Percentiles rank a stretch among this genome's conserved stretches.
phyloP scores from a whole-genome alignment of 2,797 vertebrate genomes.

The Rhynchotus rufescens region DNA sequence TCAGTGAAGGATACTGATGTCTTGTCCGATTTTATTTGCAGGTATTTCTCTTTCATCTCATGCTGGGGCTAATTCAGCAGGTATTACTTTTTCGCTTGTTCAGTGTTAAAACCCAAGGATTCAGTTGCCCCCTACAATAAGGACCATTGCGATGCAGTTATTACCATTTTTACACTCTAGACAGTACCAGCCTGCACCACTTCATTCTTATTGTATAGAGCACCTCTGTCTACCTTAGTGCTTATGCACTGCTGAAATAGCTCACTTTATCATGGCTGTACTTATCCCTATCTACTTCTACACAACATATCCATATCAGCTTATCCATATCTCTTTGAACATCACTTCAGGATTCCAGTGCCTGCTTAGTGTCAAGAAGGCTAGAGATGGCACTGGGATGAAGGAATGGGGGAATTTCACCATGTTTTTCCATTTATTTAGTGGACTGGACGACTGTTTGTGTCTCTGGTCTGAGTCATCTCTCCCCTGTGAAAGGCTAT shows the following conservation, averaged over 20 bases:
- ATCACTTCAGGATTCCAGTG: neutral
- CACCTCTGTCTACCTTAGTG: neutral
- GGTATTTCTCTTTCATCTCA: conserved; percentile 70
- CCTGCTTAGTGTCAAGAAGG: neutral
- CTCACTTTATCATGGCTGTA: neutral
- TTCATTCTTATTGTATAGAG: neutral
- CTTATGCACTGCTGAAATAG: neutral
- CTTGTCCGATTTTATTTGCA: conserved; percentile 17
- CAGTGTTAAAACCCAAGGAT: neutral
- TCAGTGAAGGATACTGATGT: neutral
- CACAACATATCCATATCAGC: neutral
- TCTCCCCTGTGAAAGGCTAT: neutral
- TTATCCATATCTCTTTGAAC: neutral
- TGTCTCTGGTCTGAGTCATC: neutral
- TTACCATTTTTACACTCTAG: neutral
- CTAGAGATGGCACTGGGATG: neutral
- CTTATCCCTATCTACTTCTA: neutral
- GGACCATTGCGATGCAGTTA: neutral
- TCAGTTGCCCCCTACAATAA: neutral
- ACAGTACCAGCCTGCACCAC: neutral
- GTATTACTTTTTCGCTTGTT: conserved; percentile 38
- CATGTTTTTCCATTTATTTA: neutral
- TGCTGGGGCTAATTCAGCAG: conserved; percentile 73
- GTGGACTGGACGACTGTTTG: neutral
- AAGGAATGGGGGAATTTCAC: neutral